Evolutionary conservation across 2,797 vertebrate genomes (phyloP), one percentile per base, ranked within the genome.

Genomic region (Pelodytes ibericus): DNA sequence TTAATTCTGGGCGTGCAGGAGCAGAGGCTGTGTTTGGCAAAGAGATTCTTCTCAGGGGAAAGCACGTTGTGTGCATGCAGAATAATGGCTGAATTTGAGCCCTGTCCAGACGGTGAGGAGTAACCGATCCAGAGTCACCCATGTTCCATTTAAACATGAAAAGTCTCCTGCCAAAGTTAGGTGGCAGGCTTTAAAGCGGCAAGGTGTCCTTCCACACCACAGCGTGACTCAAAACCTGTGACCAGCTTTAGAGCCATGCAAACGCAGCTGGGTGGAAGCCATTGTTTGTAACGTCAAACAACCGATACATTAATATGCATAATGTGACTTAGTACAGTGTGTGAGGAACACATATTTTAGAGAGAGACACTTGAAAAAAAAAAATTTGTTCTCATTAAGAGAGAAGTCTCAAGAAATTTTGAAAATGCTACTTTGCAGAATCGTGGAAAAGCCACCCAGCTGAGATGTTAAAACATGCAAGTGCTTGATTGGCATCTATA

Each of bases 11-110:
- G 11, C 60, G 49, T 44, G 53, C 20, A 57, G 31, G 58, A 58
- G 39, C 69, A 59, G 68, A 59, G 29, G 24, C 39, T 39, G 62
- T n/a, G 30, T 72, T 61, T 72, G 70, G 70, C 69, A 58, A 26
- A 26, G 2, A 22, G 41, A 64, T 44, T 15, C 53, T 41, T 63
- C 15, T 51, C 22, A 26, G 41, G 30, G 27, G 22, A 60, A 11
- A 67, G 18, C 53, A 29, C 69, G 22, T 30, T 65, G 39, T 62
- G 56, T 77, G 53, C 29, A 26, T 71, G 6, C 36, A 33, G 24
- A 61, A 61, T 63, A 64, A 65, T 70, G n/a, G 22, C 10, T 53
- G 41, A 68, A 63, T 49, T 36, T 9, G 22, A 62, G 33, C 58
- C 27, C 24, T 49, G 13, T 41, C 13, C 47, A 31, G 20, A 58